phyloP scores from a whole-genome alignment of 2,888 invertebrate genomes.

The Euplexia lucipara region DNA sequence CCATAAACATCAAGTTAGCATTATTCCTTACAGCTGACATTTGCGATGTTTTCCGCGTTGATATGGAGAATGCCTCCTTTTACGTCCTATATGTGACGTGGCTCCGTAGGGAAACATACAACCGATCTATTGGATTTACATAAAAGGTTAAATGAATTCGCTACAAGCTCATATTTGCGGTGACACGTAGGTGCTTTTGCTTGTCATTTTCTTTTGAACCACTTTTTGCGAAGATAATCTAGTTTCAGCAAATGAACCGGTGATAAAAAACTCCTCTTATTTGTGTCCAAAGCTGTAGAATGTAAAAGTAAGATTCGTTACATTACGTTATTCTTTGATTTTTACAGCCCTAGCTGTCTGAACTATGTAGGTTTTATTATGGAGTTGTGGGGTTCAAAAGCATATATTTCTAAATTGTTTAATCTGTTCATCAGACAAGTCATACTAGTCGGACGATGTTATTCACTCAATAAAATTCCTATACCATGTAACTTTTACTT shows the following conservation, averaged over 20 bases:
- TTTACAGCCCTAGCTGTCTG: neutral
- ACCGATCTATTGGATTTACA: conserved; percentile 75
- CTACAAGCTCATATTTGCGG: conserved; percentile 60
- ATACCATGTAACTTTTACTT: too few relatives aligned
- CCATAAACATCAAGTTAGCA: conserved; percentile 46
- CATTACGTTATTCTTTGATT: neutral
- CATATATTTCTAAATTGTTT: neutral
- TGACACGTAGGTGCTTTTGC: conserved; percentile 46
- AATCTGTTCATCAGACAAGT: too few relatives aligned
- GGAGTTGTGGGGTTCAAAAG: neutral
- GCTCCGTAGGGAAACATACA: conserved; percentile 64
- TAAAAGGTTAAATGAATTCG: conserved; percentile 70
- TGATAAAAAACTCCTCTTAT: too few relatives aligned
- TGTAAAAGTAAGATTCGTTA: neutral
- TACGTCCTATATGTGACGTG: conserved; percentile 54
- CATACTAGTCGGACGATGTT: too few relatives aligned
- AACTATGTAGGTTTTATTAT: neutral
- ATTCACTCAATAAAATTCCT: too few relatives aligned
- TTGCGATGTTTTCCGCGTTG: conserved; percentile 38
- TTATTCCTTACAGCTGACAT: conserved; percentile 53
- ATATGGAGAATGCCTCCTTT: conserved; percentile 44
- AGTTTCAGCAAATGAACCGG: too few relatives aligned
- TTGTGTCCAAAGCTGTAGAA: neutral
- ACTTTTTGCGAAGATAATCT: neutral
- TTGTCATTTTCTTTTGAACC: conserved; percentile 3